Percentiles rank a stretch among this genome's conserved stretches.
These are phyloP conservation scores for Noctilio leporinus DNA, from an alignment of 2,113 vertebrate genomes.

Conservation along the genomic window DNA sequence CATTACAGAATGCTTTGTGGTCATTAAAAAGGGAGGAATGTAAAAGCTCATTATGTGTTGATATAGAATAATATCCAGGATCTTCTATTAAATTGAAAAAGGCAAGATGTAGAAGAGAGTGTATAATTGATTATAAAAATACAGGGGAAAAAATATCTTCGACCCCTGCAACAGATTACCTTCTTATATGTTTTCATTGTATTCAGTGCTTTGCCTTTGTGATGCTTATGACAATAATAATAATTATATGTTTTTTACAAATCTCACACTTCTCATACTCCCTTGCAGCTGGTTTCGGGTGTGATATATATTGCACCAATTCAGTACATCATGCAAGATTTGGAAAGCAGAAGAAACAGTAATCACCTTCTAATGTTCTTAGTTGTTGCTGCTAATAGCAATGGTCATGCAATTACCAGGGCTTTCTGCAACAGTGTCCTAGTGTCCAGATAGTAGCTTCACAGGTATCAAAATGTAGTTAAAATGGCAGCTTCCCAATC, in stretches of 20 bases:
- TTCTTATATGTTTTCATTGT: not conserved
- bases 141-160: not conserved
- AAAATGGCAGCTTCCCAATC: not conserved
- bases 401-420: not conserved
- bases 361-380: not conserved
- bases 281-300: not conserved
- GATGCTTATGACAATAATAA: not conserved
- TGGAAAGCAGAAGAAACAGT: not conserved
- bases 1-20: not conserved
- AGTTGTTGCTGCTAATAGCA: not conserved
- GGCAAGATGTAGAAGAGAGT: not conserved
- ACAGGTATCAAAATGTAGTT: not conserved
- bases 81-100: not conserved
- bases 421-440: not conserved
- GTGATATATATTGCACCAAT: not conserved
- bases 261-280: not conserved
- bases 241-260: not conserved
- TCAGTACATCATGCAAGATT: not conserved
- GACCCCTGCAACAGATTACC: not conserved
- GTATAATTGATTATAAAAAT: not conserved
- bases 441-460: not conserved
- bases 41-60: not conserved
- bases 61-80: not conserved
- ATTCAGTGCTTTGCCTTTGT: not conserved
- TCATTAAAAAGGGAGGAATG: not conserved